These are phyloP conservation scores for Thaumetopoea pityocampa DNA, from an alignment of 1,140 invertebrate species.

Conservation along the genomic window DNA sequence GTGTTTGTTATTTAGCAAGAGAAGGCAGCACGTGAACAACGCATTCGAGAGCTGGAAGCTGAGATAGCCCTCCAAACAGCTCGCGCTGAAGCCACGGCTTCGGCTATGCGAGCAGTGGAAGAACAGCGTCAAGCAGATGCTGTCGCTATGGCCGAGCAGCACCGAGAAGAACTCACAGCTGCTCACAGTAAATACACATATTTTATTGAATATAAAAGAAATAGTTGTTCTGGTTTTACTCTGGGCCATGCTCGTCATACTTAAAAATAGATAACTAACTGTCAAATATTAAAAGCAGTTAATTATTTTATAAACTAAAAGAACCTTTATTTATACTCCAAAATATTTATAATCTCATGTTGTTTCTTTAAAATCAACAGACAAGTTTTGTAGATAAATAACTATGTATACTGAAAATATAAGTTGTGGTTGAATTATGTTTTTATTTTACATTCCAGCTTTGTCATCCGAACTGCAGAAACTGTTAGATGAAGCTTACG, in stretches of 20 bases:
- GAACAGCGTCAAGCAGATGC: constrained; percentile 58
- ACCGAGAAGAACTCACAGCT: constrained; percentile 65
- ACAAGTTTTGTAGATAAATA: no score
- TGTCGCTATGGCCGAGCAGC: constrained; percentile 49
- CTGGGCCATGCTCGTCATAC: no score
- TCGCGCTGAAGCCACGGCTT: constrained; percentile 71
- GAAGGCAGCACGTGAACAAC: constrained; percentile 49
- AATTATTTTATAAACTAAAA: neutral
- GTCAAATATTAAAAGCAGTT: no score
- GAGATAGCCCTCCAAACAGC: constrained; percentile 62
- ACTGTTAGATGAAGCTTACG: constrained; percentile 70
- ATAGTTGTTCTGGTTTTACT: no score
- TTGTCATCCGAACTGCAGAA: constrained; percentile 71
- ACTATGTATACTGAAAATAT: no score
- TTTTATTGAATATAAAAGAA: no score
- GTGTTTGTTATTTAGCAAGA: constrained; percentile 36
- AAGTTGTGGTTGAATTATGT: constrained; percentile 10
- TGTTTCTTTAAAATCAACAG: no score
- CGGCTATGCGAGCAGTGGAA: constrained; percentile 53
- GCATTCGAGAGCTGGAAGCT: constrained; percentile 64
- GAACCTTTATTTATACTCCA: neutral
- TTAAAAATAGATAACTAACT: no score
- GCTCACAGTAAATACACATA: constrained; percentile 47
- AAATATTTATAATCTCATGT: neutral
- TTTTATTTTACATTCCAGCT: constrained; percentile 42